Base-by-base conservation (phyloP, 2,797 vertebrate species). In the Macropodus opercularis region DNA sequence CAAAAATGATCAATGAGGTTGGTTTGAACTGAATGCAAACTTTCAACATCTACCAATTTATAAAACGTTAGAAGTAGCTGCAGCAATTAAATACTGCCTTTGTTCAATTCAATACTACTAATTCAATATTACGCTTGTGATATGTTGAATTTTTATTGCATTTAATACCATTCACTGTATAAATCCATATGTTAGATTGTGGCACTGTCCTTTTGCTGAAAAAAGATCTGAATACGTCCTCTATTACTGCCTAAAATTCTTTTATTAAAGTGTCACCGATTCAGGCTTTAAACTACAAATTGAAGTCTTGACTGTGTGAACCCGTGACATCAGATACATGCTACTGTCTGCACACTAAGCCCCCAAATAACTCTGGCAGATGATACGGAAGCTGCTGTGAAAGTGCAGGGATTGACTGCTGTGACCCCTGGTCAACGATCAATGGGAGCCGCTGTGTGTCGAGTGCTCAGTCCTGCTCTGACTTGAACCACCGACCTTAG, bases 321-420 rank as follows among this genome's bases (percentile, higher is more conserved):
- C 63, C 47, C 4, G 0, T 49, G 72, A 53, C 68, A 68, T 43
- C 17, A 49, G 47, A 29, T 38, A 48, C 70, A 79, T 43, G 62
- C 38, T 57, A 14, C 57, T 13, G 39, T 49, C 10, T 52, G 23
- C 53, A 29, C 51, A 27, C 50, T 43, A 56, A 73, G 51, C 63
- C 63, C 24, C 22, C 38, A 29, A 54, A 73, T 59, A 62, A 50
- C 60, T 73, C 18, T 38, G 18, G 55, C 49, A 42, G 55, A 32
- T 8, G 29, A 17, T 11, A 43, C 38, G 38, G 53, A 54, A 35
- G 63, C 64, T 15, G 55, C 67, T 24, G 79, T 39, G 53, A 73
- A 68, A 69, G 69, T 69, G 66, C 61, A 53, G 57, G 53, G 70
- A 80, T 79, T 75, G 70, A 72, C 72, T 56, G 56, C 60, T 4